A percentile compares a stretch with the other conserved stretches of the same genome.
Evolutionary conservation across 2,888 invertebrate genomes (phyloP).

Genomic region (Athalia circularis): DNA sequence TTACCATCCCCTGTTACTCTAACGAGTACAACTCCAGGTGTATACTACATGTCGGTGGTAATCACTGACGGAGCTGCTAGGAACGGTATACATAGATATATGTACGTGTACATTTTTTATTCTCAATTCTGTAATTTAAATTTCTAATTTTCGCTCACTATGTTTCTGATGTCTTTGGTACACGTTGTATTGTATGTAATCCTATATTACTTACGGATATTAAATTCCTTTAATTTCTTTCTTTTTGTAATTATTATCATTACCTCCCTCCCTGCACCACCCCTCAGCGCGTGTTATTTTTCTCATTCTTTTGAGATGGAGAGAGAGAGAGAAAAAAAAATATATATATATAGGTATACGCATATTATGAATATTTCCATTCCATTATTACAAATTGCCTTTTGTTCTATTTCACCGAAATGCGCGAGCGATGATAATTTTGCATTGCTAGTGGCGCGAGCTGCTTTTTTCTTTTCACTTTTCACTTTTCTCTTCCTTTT

Average conservation of each 20-base stretch:
- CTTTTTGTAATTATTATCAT: constrained; percentile 50
- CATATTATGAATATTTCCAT: constrained; percentile 16
- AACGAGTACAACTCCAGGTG: constrained; percentile 36
- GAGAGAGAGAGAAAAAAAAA: not conserved
- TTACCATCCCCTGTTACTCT: constrained; percentile 13
- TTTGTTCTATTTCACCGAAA: constrained; percentile 12
- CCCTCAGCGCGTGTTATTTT: not conserved
- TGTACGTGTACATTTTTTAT: no score
- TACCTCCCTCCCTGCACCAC: not conserved
- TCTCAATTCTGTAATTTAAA: no score
- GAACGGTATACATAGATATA: constrained; percentile 16
- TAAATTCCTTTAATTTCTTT: constrained; percentile 54
- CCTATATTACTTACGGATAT: no score
- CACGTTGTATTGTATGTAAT: no score
- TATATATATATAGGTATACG: no score
- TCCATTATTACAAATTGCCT: constrained; percentile 40
- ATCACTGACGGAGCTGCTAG: constrained; percentile 47
- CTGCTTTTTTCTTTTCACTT: constrained; percentile 18
- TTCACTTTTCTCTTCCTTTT: not conserved
- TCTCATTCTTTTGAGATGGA: not conserved
- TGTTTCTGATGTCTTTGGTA: no score
- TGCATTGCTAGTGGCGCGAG: constrained; percentile 7
- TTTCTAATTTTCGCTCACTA: no score
- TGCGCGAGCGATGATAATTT: constrained; percentile 17
- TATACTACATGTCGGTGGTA: constrained; percentile 44